Evolutionary conservation across 2,888 invertebrate species (phyloP).

Genomic region (Papilio elwesi): DNA sequence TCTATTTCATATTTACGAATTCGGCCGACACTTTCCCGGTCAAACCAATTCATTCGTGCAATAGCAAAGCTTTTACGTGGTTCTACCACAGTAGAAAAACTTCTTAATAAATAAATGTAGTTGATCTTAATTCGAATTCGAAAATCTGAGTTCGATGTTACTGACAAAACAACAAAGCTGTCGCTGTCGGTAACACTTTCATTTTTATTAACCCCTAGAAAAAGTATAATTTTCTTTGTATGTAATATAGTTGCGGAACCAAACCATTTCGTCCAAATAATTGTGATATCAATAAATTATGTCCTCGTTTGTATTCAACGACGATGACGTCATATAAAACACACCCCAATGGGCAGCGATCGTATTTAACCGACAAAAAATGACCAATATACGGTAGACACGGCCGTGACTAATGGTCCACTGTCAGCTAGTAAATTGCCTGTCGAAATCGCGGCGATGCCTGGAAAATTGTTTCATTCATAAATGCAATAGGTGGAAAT

Average conservation of each 20-base stretch:
- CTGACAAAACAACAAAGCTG: too few species aligned
- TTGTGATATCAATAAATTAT: conserved; percentile 24
- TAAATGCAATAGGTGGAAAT: conserved; percentile 76
- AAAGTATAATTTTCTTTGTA: background rate
- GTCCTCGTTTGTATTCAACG: conserved; percentile 37
- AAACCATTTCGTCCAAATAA: background rate
- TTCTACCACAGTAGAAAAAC: too few species aligned
- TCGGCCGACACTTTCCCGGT: too few species aligned
- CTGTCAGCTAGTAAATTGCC: conserved; percentile 77
- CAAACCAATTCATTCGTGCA: too few species aligned
- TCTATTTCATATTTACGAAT: too few species aligned
- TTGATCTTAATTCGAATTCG: too few species aligned
- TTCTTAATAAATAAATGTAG: too few species aligned
- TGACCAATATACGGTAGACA: conserved; percentile 73
- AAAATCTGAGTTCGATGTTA: too few species aligned
- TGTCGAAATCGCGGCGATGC: conserved; percentile 73
- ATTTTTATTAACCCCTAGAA: background rate
- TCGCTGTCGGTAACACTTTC: too few species aligned
- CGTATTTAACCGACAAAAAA: conserved; percentile 70
- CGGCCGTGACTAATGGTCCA: conserved; percentile 77
- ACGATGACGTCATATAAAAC: conserved; percentile 54
- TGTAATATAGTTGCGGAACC: background rate
- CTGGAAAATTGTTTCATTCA: conserved; percentile 82
- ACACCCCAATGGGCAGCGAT: conserved; percentile 65
- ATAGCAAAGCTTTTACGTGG: too few species aligned